Percentiles rank a stretch among this genome's conserved stretches.
These are phyloP conservation scores for Melanerpes aurifrons DNA, from an alignment of 2,113 vertebrate species.

Conservation along the genomic window DNA sequence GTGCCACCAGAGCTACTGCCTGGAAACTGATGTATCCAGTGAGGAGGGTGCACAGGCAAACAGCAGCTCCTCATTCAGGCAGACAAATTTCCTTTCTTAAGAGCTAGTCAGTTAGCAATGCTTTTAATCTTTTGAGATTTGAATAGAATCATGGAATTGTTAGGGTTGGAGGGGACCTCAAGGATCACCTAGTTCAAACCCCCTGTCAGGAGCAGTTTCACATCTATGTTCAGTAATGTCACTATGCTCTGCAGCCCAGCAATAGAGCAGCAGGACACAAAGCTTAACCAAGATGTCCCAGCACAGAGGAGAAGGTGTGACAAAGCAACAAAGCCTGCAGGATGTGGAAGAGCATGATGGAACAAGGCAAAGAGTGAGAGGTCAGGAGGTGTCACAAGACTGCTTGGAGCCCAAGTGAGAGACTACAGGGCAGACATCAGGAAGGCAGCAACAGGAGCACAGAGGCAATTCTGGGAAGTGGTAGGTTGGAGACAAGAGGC, in stretches of 20 bases:
- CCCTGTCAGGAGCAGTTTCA: neutral
- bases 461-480: neutral
- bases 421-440: rapidly evolving
- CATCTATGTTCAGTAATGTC: neutral
- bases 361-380: neutral
- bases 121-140: conserved; percentile 5
- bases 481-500: neutral
- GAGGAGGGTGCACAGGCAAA: neutral
- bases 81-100: conserved; percentile 15
- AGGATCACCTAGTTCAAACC: too few species aligned
- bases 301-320: rapidly evolving
- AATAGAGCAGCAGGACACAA: neutral
- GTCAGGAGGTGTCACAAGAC: neutral
- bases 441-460: neutral
- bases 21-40: neutral
- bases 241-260: neutral
- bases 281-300: neutral
- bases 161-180: too few species aligned
- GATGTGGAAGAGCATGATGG: neutral
- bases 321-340: neutral
- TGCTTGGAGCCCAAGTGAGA: neutral
- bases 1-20: neutral
- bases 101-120: neutral
- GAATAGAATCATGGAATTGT: too few species aligned
- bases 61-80: neutral